A percentile compares a stretch with the other conserved stretches of the same genome.
Conservation (phyloP, 2,113 vertebrate genomes). For the Coracopsis vasa region DNA sequence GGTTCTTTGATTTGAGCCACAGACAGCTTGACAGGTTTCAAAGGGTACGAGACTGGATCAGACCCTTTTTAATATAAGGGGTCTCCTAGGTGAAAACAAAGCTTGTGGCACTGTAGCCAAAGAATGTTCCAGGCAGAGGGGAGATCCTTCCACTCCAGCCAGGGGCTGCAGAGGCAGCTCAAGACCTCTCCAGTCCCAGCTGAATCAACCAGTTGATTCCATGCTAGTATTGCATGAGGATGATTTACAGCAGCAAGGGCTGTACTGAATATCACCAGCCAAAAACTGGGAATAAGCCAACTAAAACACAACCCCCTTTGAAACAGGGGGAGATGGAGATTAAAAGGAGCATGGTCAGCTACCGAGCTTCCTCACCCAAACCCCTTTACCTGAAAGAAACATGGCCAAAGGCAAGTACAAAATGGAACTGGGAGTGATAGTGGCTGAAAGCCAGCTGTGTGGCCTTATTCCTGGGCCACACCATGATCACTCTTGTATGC, state of each 20-base stretch:
- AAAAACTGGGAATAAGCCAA: neutral
- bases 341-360: neutral
- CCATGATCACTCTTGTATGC: neutral
- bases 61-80: neutral
- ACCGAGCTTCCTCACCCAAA: neutral
- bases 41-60: fast-evolving
- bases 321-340: neutral
- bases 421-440: neutral
- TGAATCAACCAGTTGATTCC: neutral
- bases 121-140: neutral
- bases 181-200: neutral
- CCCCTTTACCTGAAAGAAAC: neutral
- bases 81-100: neutral
- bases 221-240: neutral
- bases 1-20: neutral
- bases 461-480: neutral
- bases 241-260: neutral
- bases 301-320: neutral
- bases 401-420: neutral
- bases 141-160: neutral
- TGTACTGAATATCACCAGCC: neutral
- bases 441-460: neutral
- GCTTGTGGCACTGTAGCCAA: neutral
- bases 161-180: fast-evolving
- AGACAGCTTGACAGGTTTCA: neutral